These are phyloP conservation scores for Tamias sibiricus DNA, from an alignment of 2,113 vertebrate species.

Conservation along the genomic window DNA sequence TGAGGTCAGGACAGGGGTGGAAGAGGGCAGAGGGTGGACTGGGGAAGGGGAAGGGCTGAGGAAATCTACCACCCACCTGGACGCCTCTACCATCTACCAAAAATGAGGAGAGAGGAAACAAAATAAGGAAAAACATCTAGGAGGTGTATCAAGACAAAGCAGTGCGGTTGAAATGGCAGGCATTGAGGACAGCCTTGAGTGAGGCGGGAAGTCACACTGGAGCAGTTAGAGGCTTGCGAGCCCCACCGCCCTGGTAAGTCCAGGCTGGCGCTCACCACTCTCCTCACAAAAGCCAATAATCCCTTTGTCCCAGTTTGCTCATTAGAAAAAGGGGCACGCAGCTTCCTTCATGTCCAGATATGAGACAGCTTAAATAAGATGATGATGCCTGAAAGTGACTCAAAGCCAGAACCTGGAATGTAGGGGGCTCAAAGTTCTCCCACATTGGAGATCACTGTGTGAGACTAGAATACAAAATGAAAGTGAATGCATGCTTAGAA, in stretches of 20 bases:
- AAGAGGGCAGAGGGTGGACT: too few relatives aligned
- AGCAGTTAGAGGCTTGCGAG: not conserved
- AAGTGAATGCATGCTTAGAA: not conserved
- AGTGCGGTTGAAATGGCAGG: not conserved
- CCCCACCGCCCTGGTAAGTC: too few relatives aligned
- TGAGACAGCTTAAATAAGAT: not conserved
- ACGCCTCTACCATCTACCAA: not conserved
- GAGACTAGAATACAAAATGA: not conserved
- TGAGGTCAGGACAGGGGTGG: not conserved
- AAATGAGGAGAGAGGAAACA: not conserved
- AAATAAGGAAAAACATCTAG: not conserved
- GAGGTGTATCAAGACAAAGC: not conserved
- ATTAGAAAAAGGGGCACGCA: not conserved
- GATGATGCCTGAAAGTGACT: not conserved
- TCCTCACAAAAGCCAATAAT: not conserved
- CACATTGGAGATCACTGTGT: not conserved
- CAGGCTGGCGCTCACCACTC: not conserved
- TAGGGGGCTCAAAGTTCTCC: not conserved
- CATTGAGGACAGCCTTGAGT: not conserved
- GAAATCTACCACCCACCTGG: not conserved
- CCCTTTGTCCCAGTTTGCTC: not conserved
- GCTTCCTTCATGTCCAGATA: not conserved
- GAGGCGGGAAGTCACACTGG: not conserved
- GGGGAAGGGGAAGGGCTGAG: not conserved
- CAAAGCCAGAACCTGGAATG: not conserved